These are phyloP conservation scores for Oreochromis grahami DNA, from an alignment of 2,797 vertebrate species.

Conservation along the genomic window DNA sequence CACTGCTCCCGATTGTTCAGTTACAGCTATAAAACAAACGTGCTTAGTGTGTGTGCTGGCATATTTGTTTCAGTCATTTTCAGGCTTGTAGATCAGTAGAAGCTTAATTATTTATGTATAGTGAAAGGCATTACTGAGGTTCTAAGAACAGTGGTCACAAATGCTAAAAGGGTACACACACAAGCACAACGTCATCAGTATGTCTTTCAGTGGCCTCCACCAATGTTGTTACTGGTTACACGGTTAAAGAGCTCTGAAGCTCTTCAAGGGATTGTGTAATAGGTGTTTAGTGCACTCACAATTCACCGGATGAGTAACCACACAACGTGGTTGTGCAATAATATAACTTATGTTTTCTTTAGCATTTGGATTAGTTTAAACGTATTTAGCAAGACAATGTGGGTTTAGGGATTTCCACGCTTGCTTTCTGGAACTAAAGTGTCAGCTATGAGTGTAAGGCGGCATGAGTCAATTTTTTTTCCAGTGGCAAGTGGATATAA, in stretches of 20 bases:
- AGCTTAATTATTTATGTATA: slow-evolving; percentile 43
- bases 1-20: background rate
- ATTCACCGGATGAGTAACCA: background rate
- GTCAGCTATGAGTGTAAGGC: background rate
- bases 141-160: slow-evolving; percentile 8
- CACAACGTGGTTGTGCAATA: background rate
- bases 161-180: background rate
- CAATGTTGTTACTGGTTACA: background rate
- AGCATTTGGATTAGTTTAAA: background rate
- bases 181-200: background rate
- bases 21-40: background rate
- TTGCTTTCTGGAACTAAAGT: background rate
- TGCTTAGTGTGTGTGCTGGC: background rate
- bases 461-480: background rate
- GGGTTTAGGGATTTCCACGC: background rate
- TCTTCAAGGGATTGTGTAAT: background rate
- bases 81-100: background rate
- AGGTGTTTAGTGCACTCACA: background rate
- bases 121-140: background rate
- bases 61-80: slow-evolving; percentile 7
- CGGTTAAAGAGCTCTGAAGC: background rate
- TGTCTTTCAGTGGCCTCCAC: background rate
- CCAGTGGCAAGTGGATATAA: background rate
- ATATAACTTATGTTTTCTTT: background rate
- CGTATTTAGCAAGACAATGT: background rate